Evolutionary conservation across 2,113 vertebrate genomes (phyloP), one percentile per base, ranked within the genome.

Genomic region (Lycaon pictus): DNA sequence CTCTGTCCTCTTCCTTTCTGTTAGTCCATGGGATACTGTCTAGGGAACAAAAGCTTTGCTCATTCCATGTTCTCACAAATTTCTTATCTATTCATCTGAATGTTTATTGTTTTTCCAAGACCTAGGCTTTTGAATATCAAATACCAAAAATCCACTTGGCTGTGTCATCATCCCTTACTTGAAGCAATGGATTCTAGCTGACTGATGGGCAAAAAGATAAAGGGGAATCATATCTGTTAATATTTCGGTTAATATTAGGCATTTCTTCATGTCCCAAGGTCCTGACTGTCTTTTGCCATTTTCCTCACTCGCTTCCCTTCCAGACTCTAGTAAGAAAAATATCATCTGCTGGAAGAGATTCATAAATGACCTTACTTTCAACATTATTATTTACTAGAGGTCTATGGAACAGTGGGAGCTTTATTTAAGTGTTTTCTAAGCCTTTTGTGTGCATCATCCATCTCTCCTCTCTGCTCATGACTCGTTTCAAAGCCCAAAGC

Each of bases 31-130:
- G 35, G 60, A 84, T 55, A 35, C 37, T 63, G 20, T 15, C 27
- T 80, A 56, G 67, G 56, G 43, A 89, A 51, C 32, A 58, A 91
- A 92, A 93, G 9, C 35, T 92, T 82, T 7, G 9, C 23, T 55
- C 11, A 35, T 25, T 13, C 55, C 53, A 13, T 25, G 8, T 19
- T 83, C n/a, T 88, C 35, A 48, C 51, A 67, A 79, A 90, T 81
- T 90, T 94, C 69, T 91, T 77, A 77, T 60, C 22, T 43, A 29
- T 56, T 32, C 2, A 25, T 6, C 43, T 43, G 58, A 92, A 80
- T 94, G 88, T 56, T 86, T 89, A 51, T 71, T 92, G 10, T 80
- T 97, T 97, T 29, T 35, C 16, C 58, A 69, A 56, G 11, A 95
- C 23, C 32, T 56, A 51, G 8, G 6, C 32, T 80, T 93, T 91